Base-by-base conservation (phyloP, 1,140 invertebrate genomes). In the Cherax quadricarinatus region DNA sequence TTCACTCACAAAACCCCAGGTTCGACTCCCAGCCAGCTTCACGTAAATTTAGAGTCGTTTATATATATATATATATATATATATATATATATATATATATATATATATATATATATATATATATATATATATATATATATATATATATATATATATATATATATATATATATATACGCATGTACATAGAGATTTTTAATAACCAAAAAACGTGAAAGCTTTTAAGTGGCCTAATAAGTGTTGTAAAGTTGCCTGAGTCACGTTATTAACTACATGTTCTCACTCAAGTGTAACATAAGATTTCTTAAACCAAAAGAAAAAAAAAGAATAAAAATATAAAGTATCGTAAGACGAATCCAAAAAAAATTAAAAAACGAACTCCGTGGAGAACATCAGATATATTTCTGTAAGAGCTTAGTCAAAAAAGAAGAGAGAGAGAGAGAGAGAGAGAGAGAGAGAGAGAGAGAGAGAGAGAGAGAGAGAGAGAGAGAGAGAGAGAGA, bases 71-170 rank as follows among this genome's bases (percentile, higher is more conserved):
- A 73, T 86, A 57, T 57, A 57, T 57, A 57, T 57, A 57, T 57
- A 57, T 7, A 9, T 7, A 9, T 9, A 9, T 57, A 57, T 14
- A 57, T 14, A 9, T 57, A 57, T 57, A 9, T 57, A 57, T 57
- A 86, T 73, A 86, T 73, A 87, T 49, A 78, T n/a, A 78, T 51
- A 78, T 16, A 78, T 75, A 78, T n/a, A 78, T 24, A n/a, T 78
- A 24, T 87, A 53, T 87, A 87, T 78, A 57, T 87, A 78, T 87
- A 87, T 78, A 87, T 87, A 87, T 87, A 87, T 75, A 75, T 87
- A 87, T 87, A 87, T 75, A 75, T 87, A 87, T 87, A 87, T 51
- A 75, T 87, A 87, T 87, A 87, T 87, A 87, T 87, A 87, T 87
- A 87, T 87, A 79, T 79, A 87, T 78, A 73, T 86, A 86, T 75